Conservation (phyloP, 2,888 invertebrate species). For the Leptodirus hochenwartii region DNA sequence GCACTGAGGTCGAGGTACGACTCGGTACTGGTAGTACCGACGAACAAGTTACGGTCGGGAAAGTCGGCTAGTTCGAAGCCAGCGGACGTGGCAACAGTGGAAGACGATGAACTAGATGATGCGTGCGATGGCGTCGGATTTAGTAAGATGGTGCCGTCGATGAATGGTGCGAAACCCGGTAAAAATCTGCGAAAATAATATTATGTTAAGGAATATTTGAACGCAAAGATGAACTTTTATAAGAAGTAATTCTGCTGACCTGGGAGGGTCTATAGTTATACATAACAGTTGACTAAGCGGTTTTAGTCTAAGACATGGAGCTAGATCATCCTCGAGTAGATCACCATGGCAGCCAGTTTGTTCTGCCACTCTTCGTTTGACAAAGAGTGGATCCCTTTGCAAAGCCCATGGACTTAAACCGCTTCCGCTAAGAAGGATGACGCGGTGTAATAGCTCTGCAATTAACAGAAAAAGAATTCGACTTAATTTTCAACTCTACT, state of each 20-base stretch:
- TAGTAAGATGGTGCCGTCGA: constrained; percentile 74
- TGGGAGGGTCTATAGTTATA: too few species aligned
- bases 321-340: constrained; percentile 62
- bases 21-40: constrained; percentile 68
- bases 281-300: constrained; percentile 55
- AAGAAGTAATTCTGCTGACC: not conserved
- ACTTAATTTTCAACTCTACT: too few species aligned
- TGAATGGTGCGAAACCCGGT: constrained; percentile 85
- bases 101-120: constrained; percentile 20
- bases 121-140: constrained; percentile 38
- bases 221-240: not conserved
- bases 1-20: constrained; percentile 69
- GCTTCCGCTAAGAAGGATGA: constrained; percentile 76
- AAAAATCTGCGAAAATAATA: constrained; percentile 33
- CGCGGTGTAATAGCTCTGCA: constrained; percentile 73
- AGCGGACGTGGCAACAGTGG: constrained; percentile 48
- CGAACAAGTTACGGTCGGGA: constrained; percentile 62
- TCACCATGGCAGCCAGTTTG: constrained; percentile 73
- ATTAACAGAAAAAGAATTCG: too few species aligned
- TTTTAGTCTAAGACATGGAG: constrained; percentile 66
- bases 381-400: constrained; percentile 63
- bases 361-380: constrained; percentile 64
- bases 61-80: constrained; percentile 71
- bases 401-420: constrained; percentile 85
- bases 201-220: not conserved